These are phyloP conservation scores for Molorchus minor DNA, from an alignment of 2,888 invertebrate genomes.

Conservation along the genomic window DNA sequence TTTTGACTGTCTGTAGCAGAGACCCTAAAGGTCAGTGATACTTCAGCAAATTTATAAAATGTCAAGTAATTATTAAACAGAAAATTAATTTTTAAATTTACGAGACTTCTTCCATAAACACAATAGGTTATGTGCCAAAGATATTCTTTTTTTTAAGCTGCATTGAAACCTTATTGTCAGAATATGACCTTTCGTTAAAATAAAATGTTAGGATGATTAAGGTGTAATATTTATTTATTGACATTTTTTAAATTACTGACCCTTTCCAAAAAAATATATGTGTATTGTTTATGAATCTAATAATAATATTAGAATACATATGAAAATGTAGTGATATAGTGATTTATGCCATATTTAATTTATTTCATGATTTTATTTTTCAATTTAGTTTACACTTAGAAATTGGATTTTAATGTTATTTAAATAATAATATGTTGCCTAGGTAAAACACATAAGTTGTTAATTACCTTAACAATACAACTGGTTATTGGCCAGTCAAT, in stretches of 20 bases:
- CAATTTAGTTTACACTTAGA: neutral
- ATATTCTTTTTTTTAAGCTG: no score
- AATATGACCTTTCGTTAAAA: no score
- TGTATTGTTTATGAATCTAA: neutral
- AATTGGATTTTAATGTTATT: neutral
- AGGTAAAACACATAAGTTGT: slow-evolving; percentile 15
- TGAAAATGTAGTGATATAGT: slow-evolving; percentile 4
- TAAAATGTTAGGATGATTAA: no score
- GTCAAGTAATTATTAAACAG: slow-evolving; percentile 1
- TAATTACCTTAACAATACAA: slow-evolving; percentile 11
- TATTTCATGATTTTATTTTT: neutral
- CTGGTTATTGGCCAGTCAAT: slow-evolving; percentile 29
- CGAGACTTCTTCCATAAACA: no score
- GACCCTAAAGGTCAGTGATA: neutral
- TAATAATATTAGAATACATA: neutral
- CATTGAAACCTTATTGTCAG: no score
- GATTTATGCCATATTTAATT: slow-evolving; percentile 1
- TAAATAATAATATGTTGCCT: slow-evolving; percentile 2
- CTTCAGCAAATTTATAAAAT: slow-evolving; percentile 15
- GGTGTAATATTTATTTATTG: no score
- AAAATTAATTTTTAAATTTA: no score
- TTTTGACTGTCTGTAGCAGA: slow-evolving; percentile 1
- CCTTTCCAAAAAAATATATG: neutral
- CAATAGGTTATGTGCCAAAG: no score
- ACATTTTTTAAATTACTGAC: neutral